Conservation (phyloP, 2,797 vertebrate species). For the Tragopan temminckii region DNA sequence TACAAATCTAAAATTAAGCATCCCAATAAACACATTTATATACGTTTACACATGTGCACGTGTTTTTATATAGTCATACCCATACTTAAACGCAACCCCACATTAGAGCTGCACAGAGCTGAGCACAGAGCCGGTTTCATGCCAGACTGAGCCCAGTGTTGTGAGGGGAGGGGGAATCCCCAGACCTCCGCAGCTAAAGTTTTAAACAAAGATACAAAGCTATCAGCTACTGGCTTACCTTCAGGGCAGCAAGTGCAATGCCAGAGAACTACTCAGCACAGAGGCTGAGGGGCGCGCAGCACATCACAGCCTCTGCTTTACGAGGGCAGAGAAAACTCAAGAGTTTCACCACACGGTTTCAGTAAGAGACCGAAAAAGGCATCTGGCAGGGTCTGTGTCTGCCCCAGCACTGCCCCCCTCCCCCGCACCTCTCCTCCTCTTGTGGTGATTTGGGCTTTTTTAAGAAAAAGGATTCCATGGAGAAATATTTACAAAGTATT, state of each 20-base stretch:
- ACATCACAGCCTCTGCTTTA: constrained; percentile 27
- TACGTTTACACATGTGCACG: fast-evolving
- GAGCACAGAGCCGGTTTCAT: background rate
- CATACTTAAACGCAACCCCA: background rate
- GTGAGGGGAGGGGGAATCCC: background rate
- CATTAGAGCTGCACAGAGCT: constrained; percentile 7
- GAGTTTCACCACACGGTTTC: constrained; percentile 74
- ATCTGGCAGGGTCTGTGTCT: constrained; percentile 63
- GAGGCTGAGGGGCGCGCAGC: background rate
- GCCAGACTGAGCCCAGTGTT: background rate
- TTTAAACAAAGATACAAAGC: background rate
- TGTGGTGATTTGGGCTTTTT: background rate
- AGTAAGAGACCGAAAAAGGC: constrained; percentile 77
- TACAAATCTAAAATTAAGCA: fast-evolving
- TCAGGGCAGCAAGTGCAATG: background rate
- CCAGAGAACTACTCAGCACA: background rate
- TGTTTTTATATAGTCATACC: fast-evolving
- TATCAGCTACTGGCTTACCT: constrained; percentile 65
- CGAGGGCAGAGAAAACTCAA: constrained; percentile 48
- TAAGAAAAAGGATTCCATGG: constrained; percentile 68
- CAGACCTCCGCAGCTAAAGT: background rate
- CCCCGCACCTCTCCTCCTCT: too few relatives aligned
- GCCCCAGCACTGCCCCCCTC: too few relatives aligned
- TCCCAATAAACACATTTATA: fast-evolving
- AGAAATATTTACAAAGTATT: constrained; percentile 29